These are phyloP conservation scores for Panagrolaimus sp. DNA, from an alignment of 1,140 invertebrate species.

Conservation along the genomic window DNA sequence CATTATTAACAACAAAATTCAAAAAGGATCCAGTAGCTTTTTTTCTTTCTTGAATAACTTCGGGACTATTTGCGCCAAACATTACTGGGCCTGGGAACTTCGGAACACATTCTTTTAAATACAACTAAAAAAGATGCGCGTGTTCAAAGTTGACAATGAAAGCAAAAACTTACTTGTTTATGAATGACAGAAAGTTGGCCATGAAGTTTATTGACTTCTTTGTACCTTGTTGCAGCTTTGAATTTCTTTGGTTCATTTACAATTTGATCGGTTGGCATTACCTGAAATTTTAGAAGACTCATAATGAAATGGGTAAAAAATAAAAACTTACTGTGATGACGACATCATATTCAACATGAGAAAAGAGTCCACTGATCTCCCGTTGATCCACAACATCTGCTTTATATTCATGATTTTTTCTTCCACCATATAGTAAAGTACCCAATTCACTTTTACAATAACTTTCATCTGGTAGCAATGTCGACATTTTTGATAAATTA, in stretches of 20 bases:
- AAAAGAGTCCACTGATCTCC: conserved; percentile 35
- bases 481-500: not conserved
- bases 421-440: conserved; percentile 34
- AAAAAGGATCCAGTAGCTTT: conserved; percentile 35
- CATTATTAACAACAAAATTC: conserved; percentile 45
- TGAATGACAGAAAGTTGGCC: conserved; percentile 37
- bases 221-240: conserved; percentile 32
- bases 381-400: conserved; percentile 36
- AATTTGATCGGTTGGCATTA: not conserved
- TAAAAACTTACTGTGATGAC: conserved; percentile 36
- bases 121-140: conserved; percentile 24
- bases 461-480: conserved; percentile 40
- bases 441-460: conserved; percentile 40
- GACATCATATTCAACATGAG: conserved; percentile 45
- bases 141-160: not conserved
- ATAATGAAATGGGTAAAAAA: not conserved
- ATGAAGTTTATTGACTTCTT: conserved; percentile 34
- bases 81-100: conserved; percentile 36
- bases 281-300: conserved; percentile 6
- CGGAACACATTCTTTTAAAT: conserved; percentile 45
- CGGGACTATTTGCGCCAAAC: conserved; percentile 40
- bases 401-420: conserved; percentile 42
- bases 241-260: conserved; percentile 30
- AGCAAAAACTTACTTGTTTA: conserved; percentile 28
- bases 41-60: conserved; percentile 38